Evolutionary conservation across 2,797 vertebrate genomes (phyloP), one percentile per base, ranked within the genome.

Genomic region (Lates japonicus): DNA sequence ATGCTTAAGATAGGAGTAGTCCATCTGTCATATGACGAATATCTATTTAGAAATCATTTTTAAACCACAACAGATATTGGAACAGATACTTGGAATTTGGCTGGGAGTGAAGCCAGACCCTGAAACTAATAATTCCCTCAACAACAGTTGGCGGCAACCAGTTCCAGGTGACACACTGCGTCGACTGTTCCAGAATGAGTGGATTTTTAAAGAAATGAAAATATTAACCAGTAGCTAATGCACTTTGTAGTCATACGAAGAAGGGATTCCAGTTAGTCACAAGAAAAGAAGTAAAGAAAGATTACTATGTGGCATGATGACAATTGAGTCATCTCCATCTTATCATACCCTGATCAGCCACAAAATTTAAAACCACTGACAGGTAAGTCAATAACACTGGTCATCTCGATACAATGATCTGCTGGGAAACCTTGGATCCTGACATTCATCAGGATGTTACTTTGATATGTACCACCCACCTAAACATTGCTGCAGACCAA

Each of bases 1-100:
- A 79, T 62, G 41, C 49, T 29, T 6, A 41, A 22, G 60, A 54
- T 33, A 71, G 46, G 14, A 68, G 37, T 13, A 65, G 57, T 71
- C 71, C 59, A 82, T 81, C 80, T 85, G 59, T 77, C 49, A 65
- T 80, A 19, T 37, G 46, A 78, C 11, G 52, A 51, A 71, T 72
- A 67, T 88, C 35, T 77, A 2, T 66, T 65, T 51, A 70, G 31
- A 31, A 42, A 60, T 61, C 1, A 63, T 71, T 68, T 86, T 61
- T 41, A 67, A 74, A 70, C 41, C 22, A 37, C 68, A 57, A 37
- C 70, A 83, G 75, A 68, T 64, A n/a, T 51, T 68, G 78, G 64
- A 76, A 35, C 60, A 74, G 73, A 80, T 59, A 62, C 2, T 29
- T 29, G 25, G 74, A 77, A 62, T 77, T 65, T 65, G 29, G 17